These are phyloP conservation scores for Oryzias woworae DNA, from an alignment of 2,113 vertebrate species.

Conservation along the genomic window DNA sequence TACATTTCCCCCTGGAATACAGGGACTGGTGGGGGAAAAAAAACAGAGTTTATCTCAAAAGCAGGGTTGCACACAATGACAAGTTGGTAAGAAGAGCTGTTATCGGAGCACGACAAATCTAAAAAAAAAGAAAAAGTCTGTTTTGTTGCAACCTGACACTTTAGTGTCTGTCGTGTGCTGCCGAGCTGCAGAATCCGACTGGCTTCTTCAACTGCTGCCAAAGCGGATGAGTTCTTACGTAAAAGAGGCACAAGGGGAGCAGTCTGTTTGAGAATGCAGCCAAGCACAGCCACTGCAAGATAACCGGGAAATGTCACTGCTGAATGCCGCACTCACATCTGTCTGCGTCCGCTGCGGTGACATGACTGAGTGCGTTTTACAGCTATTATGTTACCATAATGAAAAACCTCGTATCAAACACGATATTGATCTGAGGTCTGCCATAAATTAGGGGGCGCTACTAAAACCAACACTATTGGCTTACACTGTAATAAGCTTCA, in stretches of 20 bases:
- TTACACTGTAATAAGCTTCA: too few species aligned
- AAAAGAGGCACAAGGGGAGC: background rate
- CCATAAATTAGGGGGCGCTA: slow-evolving; percentile 10
- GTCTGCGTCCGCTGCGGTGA: too few species aligned
- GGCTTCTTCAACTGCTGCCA: slow-evolving; percentile 17
- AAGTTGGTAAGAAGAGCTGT: slow-evolving; percentile 57
- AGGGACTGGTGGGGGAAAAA: background rate
- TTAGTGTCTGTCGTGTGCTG: slow-evolving; percentile 40
- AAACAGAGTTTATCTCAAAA: slow-evolving; percentile 43
- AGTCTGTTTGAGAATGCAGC: too few species aligned
- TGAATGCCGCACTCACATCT: too few species aligned
- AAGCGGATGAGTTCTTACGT: slow-evolving; percentile 13
- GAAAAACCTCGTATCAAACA: slow-evolving; percentile 26
- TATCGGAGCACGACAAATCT: slow-evolving; percentile 41
- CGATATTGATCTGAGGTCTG: slow-evolving; percentile 41
- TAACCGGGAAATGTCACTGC: too few species aligned
- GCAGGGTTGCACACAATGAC: slow-evolving; percentile 35
- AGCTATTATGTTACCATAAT: slow-evolving; percentile 8
- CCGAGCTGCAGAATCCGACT: slow-evolving; percentile 28
- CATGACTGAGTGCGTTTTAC: slow-evolving; percentile 9
- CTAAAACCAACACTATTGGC: too few species aligned
- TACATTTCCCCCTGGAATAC: slow-evolving; percentile 20
- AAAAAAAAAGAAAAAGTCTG: slow-evolving; percentile 9
- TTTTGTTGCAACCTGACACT: slow-evolving; percentile 52
- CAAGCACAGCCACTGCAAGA: too few species aligned